These are phyloP conservation scores for Trichonephila clavipes DNA, from an alignment of 1,140 invertebrate genomes.

Conservation along the genomic window DNA sequence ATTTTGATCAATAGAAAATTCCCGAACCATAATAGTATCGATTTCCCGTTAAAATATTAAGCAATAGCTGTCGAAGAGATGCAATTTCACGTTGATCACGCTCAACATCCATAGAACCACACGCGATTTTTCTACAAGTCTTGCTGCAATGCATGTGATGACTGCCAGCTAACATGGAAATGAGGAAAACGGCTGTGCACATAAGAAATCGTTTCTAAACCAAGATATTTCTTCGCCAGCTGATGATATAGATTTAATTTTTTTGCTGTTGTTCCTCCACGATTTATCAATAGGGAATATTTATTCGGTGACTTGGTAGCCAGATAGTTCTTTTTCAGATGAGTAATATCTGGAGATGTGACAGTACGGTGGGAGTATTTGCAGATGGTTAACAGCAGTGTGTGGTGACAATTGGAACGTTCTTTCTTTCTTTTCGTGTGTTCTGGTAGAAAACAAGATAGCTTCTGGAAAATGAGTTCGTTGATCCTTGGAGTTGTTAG, in stretches of 20 bases:
- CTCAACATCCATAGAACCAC: neutral
- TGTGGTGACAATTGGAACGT: neutral
- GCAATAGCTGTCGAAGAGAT: neutral
- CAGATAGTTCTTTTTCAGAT: neutral
- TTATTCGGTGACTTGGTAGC: neutral
- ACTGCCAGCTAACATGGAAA: neutral
- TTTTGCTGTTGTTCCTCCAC: neutral
- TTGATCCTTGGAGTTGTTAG: neutral
- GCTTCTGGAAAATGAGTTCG: neutral
- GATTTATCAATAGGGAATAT: neutral
- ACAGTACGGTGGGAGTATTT: neutral
- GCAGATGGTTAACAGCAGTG: neutral
- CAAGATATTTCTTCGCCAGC: neutral
- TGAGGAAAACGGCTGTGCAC: neutral
- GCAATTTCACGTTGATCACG: slow-evolving; percentile 4
- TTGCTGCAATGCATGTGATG: neutral
- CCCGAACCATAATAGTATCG: neutral
- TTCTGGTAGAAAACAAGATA: neutral
- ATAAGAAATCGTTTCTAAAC: neutral
- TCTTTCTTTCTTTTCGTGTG: neutral
- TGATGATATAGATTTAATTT: neutral
- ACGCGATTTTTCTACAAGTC: neutral
- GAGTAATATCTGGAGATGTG: slow-evolving; percentile 8
- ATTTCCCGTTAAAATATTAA: neutral
- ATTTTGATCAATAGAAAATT: neutral